These are phyloP conservation scores for Mustela nigripes DNA, from an alignment of 2,113 vertebrate species.

Conservation along the genomic window DNA sequence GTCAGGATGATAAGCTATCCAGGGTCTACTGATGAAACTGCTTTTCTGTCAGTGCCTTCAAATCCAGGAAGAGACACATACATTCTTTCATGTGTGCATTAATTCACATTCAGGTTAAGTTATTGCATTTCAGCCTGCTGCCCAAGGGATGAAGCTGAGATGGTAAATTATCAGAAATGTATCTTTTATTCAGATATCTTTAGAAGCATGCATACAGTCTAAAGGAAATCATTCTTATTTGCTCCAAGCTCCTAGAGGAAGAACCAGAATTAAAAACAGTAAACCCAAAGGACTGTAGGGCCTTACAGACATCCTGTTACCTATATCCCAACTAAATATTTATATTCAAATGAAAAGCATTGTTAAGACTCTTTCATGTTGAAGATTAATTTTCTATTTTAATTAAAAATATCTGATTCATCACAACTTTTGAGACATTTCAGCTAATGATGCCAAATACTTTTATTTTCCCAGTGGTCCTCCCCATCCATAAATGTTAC, in stretches of 20 bases:
- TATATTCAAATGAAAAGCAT: constrained; percentile 57
- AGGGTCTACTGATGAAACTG: constrained; percentile 19
- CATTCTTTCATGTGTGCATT: background rate
- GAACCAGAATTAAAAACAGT: constrained; percentile 61
- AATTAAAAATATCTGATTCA: constrained; percentile 38
- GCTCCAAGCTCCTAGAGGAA: constrained; percentile 56
- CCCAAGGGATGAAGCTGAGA: background rate
- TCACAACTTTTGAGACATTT: background rate
- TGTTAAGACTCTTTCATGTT: constrained; percentile 54
- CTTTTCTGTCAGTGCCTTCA: background rate
- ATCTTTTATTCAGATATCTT: constrained; percentile 51
- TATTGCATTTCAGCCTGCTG: background rate
- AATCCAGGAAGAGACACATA: constrained; percentile 17
- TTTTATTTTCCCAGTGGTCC: background rate
- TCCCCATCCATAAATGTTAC: background rate
- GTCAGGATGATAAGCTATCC: background rate
- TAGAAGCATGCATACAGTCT: background rate
- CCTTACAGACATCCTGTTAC: constrained; percentile 58
- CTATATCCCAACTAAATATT: constrained; percentile 68
- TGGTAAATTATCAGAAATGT: constrained; percentile 1
- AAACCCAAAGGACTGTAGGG: constrained; percentile 1
- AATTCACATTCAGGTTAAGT: background rate
- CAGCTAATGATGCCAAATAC: background rate
- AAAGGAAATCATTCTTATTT: constrained; percentile 48
- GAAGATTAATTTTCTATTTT: constrained; percentile 57